phyloP scores from a whole-genome alignment of 2,113 vertebrate genomes.

The Dunckerocampus dactyliophorus region DNA sequence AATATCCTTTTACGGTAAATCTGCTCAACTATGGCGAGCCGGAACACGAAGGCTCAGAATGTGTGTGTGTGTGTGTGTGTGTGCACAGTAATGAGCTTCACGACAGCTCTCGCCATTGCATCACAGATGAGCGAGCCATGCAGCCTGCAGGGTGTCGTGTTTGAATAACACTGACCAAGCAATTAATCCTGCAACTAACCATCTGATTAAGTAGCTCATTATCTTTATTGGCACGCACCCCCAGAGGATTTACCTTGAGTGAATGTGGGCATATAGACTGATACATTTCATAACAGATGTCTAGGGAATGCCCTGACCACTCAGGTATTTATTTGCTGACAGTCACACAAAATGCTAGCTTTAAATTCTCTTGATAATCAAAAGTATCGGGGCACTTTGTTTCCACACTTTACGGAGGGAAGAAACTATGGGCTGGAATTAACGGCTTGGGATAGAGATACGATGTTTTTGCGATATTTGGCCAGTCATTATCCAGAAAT shows the following conservation, averaged over 20 bases:
- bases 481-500: too few species aligned
- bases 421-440: too few species aligned
- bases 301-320: slow-evolving; percentile 2
- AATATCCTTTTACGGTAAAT: slow-evolving; percentile 49
- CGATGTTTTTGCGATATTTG: too few species aligned
- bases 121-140: slow-evolving; percentile 43
- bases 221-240: slow-evolving; percentile 47
- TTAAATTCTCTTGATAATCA: neutral
- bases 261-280: neutral
- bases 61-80: slow-evolving; percentile 10
- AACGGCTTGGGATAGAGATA: too few species aligned
- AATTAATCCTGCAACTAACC: slow-evolving; percentile 51
- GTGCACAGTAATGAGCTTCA: slow-evolving; percentile 49
- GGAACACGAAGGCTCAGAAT: slow-evolving; percentile 22
- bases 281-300: slow-evolving; percentile 14
- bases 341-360: neutral
- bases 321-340: neutral
- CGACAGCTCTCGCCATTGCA: slow-evolving; percentile 50
- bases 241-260: slow-evolving; percentile 19
- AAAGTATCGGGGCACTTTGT: neutral
- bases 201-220: slow-evolving; percentile 58
- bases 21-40: slow-evolving; percentile 32
- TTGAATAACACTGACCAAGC: slow-evolving; percentile 59
- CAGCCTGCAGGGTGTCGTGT: slow-evolving; percentile 44
- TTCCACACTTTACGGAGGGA: neutral